phyloP scores from a whole-genome alignment of 2,113 vertebrate genomes.

The Elephas maximus region DNA sequence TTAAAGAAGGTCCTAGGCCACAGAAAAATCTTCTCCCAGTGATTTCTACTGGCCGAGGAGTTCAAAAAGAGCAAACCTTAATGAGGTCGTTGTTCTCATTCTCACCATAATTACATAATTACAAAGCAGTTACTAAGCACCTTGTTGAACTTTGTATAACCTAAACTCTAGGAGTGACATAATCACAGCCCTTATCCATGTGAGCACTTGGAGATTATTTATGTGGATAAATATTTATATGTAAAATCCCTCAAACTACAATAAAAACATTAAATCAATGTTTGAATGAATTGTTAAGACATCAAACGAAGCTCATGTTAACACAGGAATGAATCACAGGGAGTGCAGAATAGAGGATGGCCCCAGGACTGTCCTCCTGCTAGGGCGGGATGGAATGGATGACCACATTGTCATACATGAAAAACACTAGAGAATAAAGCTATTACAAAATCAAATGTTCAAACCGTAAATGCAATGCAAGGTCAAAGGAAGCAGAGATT shows the following conservation, averaged over 20 bases:
- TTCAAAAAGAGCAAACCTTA: background rate
- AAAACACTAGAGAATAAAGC: background rate
- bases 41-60: background rate
- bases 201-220: background rate
- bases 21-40: conserved; percentile 38
- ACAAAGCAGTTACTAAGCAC: conserved; percentile 1
- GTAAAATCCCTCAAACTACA: background rate
- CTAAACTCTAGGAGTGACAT: background rate
- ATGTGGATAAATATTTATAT: background rate
- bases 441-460: background rate
- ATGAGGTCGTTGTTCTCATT: background rate
- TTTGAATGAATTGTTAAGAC: background rate
- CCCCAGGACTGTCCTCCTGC: background rate
- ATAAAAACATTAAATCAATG: background rate
- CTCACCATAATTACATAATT: background rate
- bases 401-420: background rate
- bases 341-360: background rate
- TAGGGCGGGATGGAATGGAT: background rate
- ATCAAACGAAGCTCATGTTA: background rate
- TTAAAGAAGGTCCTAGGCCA: conserved; percentile 59
- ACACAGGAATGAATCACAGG: background rate
- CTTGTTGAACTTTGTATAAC: background rate
- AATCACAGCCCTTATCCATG: background rate
- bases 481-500: conserved; percentile 35
- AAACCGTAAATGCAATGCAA: background rate